These are phyloP conservation scores for Clarias fuscus DNA, from an alignment of 2,797 vertebrate species.

Conservation along the genomic window DNA sequence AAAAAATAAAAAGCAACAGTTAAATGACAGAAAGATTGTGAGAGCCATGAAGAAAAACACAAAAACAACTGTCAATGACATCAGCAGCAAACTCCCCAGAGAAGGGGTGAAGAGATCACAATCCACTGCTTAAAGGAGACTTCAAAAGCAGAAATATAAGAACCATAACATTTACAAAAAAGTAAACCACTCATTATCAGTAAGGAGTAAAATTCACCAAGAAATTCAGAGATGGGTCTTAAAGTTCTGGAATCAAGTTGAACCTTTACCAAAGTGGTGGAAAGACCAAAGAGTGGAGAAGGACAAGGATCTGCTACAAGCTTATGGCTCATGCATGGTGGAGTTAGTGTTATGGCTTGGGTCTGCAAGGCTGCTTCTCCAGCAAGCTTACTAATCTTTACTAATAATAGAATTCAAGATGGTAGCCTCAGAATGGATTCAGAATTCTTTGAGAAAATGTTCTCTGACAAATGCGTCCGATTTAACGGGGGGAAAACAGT, in stretches of 20 bases:
- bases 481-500: not conserved
- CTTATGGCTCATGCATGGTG: not conserved
- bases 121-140: not conserved
- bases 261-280: not conserved
- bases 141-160: not conserved
- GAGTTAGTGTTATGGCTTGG: not conserved
- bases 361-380: not conserved
- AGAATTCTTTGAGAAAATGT: too few species aligned
- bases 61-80: not conserved
- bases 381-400: too few species aligned
- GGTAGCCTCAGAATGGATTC: too few species aligned
- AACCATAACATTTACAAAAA: not conserved
- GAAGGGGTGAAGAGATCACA: not conserved
- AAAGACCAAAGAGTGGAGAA: too few species aligned
- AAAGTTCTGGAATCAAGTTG: not conserved
- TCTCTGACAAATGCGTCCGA: not conserved
- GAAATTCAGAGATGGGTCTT: not conserved
- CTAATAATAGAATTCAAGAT: too few species aligned
- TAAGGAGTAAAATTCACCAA: not conserved
- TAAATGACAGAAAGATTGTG: too few species aligned
- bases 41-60: not conserved
- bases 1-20: not conserved
- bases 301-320: too few species aligned
- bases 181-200: not conserved
- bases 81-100: not conserved